These are phyloP conservation scores for Orius insidiosus DNA, from an alignment of 1,140 invertebrate genomes.

Conservation along the genomic window DNA sequence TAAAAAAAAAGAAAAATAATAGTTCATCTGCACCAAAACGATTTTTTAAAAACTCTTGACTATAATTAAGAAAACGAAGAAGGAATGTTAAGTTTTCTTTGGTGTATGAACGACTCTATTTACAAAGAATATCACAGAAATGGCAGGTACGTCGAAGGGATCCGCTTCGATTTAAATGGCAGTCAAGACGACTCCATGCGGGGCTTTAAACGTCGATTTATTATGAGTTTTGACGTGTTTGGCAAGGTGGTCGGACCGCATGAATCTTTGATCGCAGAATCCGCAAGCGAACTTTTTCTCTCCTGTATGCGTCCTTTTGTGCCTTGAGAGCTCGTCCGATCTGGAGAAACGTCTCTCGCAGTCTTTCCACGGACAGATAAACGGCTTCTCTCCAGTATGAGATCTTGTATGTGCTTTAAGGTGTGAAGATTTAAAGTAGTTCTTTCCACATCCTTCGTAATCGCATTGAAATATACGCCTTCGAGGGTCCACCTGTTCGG, in stretches of 20 bases:
- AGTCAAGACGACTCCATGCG: too few relatives aligned
- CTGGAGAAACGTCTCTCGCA: slow-evolving; percentile 83
- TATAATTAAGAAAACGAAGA: too few relatives aligned
- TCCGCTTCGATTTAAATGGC: not conserved
- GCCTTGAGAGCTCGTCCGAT: slow-evolving; percentile 85
- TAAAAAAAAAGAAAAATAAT: too few relatives aligned
- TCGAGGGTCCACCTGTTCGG: slow-evolving; percentile 28
- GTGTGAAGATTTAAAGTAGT: slow-evolving; percentile 95
- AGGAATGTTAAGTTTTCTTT: not conserved
- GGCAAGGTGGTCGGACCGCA: slow-evolving; percentile 83
- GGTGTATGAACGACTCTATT: not conserved
- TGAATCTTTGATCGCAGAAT: slow-evolving; percentile 77
- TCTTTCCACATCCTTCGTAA: slow-evolving; percentile 74
- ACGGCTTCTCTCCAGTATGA: slow-evolving; percentile 70
- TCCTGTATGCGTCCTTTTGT: slow-evolving; percentile 85
- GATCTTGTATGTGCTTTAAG: slow-evolving; percentile 86
- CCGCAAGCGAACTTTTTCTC: slow-evolving; percentile 87
- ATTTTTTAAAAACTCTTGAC: too few relatives aligned
- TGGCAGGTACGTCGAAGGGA: too few relatives aligned
- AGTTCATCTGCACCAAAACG: too few relatives aligned
- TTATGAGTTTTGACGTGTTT: slow-evolving; percentile 78
- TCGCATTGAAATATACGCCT: slow-evolving; percentile 69
- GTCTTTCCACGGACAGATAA: slow-evolving; percentile 70
- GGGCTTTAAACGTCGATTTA: too few relatives aligned
- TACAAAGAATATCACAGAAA: too few relatives aligned